Evolutionary conservation across 2,797 vertebrate species (phyloP).

Genomic region (Botia kubotai): DNA sequence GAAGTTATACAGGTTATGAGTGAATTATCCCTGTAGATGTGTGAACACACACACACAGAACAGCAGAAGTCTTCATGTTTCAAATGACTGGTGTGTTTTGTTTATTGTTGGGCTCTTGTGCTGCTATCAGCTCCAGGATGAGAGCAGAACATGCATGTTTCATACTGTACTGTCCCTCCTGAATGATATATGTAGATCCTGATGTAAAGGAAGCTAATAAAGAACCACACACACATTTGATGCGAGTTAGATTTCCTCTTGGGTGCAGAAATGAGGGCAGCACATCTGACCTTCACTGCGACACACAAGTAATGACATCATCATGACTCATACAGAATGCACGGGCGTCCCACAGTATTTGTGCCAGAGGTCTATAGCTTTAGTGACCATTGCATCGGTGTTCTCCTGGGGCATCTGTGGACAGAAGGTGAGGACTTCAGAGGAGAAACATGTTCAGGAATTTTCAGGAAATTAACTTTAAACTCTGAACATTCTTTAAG

Average conservation of each 20-base stretch:
- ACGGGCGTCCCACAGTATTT: conserved; percentile 91
- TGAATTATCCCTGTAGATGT: neutral
- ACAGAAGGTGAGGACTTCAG: conserved; percentile 23
- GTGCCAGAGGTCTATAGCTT: conserved; percentile 97
- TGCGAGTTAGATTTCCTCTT: neutral
- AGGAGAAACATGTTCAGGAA: neutral
- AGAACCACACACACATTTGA: conserved; percentile 61
- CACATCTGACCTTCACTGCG: too few species aligned
- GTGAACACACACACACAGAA: neutral
- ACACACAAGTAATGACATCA: too few species aligned
- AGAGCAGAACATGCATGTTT: conserved; percentile 88
- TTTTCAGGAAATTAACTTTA: too few species aligned
- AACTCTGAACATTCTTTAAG: too few species aligned
- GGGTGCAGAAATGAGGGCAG: too few species aligned
- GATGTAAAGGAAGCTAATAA: conserved; percentile 84
- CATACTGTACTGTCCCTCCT: conserved; percentile 90
- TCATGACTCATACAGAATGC: conserved; percentile 74
- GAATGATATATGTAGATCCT: conserved; percentile 92
- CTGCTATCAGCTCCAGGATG: conserved; percentile 67
- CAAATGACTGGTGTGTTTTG: conserved; percentile 15
- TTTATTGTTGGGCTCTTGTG: conserved; percentile 40
- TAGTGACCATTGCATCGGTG: conserved; percentile 94
- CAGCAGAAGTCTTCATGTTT: neutral
- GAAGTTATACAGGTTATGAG: too few species aligned
- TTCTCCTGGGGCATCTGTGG: conserved; percentile 94